Base-by-base conservation (phyloP, 2,113 vertebrate genomes). In the Chinchilla lanigera region DNA sequence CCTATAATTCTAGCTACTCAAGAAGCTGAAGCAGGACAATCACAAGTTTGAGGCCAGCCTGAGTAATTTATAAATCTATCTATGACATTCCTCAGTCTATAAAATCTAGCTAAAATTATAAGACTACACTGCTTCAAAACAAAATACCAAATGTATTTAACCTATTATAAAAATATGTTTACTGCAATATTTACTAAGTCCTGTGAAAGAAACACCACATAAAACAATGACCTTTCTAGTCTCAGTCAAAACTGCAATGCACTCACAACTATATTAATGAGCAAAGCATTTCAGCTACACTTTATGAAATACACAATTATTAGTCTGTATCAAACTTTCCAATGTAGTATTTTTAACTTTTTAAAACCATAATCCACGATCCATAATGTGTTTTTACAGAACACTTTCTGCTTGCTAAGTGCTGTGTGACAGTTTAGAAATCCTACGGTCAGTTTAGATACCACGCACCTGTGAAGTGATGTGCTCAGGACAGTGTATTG, bases 81-180 rank as follows among this genome's bases (percentile, higher is more conserved):
- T 47, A 56, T 38, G 50, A 94, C 19, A 94, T 38, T 93, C 54
- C 35, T 90, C 80, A 73, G 41, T 89, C 50, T 65, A 92, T 60
- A 82, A 91, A 90, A 86, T 61, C 86, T 69, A 94, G 58, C 30
- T 93, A 80, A 88, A 95, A 78, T 80, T 69, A 58, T 47, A 63
- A 96, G 58, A 52, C 20, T 44, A 86, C 30, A 65, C 24, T 63
- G 10, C 58, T 89, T 85, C 73, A 94, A 96, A 97, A 96, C 65
- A 95, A 96, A 96, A 71, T 63, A 80, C 30, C 28, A 80, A 89
- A 89, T 13, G 41, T 24, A 78, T 90, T 93, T 85, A 89, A 90
- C 33, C 90, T 86, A 95, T 94, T 92, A 95, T 95, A 81, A 92
- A 96, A 54, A 83, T 65, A 71, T 60, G 92, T 92, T 60, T 38